Percentiles rank a stretch among this genome's conserved stretches.
Evolutionary conservation across 2,797 vertebrate species (phyloP).

Genomic region (Tenualosa thibaudeaui): DNA sequence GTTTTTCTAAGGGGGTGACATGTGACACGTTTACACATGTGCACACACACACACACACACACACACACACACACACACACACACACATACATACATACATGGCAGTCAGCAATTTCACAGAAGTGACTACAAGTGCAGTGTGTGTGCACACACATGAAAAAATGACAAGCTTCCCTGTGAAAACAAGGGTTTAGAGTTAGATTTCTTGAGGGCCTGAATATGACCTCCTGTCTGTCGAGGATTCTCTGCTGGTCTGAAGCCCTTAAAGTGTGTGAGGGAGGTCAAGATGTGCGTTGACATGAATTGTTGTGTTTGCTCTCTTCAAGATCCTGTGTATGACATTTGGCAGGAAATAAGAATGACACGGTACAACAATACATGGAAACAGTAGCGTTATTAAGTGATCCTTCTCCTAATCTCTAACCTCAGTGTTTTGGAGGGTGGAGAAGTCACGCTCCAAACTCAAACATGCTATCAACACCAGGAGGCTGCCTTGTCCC

Average conservation of each 20-base stretch:
- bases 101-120: conserved; percentile 49
- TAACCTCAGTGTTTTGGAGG: conserved; percentile 41
- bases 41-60: conserved; percentile 17
- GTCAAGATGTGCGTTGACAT: conserved; percentile 15
- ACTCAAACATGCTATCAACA: conserved; percentile 24
- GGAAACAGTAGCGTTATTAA: conserved; percentile 50
- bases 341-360: conserved; percentile 45
- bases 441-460: conserved; percentile 41
- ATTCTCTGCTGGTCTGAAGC: conserved; percentile 23
- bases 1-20: conserved; percentile 32
- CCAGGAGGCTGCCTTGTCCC: not conserved
- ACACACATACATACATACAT: not conserved
- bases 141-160: conserved; percentile 35
- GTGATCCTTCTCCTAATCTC: conserved; percentile 34
- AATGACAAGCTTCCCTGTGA: conserved; percentile 27
- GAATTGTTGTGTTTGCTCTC: conserved; percentile 23
- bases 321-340: conserved; percentile 31
- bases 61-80: conserved; percentile 3
- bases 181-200: conserved; percentile 20
- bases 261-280: not conserved
- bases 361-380: conserved; percentile 48
- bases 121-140: conserved; percentile 35
- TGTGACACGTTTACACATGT: conserved; percentile 34
- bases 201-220: conserved; percentile 34
- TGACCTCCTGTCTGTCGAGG: conserved; percentile 43